Evolutionary conservation across 2,888 invertebrate species (phyloP).

Genomic region (Ypsolopha sequella): DNA sequence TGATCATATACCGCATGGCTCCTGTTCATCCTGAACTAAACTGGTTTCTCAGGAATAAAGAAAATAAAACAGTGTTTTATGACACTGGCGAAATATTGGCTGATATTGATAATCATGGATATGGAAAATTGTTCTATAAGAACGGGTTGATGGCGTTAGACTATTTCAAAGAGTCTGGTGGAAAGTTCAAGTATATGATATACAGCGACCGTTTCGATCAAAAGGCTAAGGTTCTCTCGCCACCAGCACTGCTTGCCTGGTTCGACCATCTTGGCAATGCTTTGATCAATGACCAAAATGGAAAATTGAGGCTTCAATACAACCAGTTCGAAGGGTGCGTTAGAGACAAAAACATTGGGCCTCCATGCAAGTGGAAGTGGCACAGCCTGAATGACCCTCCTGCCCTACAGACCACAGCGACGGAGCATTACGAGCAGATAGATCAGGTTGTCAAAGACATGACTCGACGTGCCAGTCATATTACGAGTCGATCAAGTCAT

Average conservation of each 20-base stretch:
- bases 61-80: conserved; percentile 19
- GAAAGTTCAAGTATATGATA: background rate
- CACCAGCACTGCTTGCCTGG: conserved; percentile 19
- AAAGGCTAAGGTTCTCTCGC: conserved; percentile 15
- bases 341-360: conserved; percentile 27
- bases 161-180: background rate
- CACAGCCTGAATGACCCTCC: conserved; percentile 41
- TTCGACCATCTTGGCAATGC: conserved; percentile 40
- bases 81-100: conserved; percentile 30
- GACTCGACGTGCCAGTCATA: too few species aligned
- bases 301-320: conserved; percentile 37
- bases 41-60: conserved; percentile 32
- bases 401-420: conserved; percentile 9
- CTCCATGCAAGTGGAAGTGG: conserved; percentile 38
- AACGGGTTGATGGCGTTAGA: conserved; percentile 31
- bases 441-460: too few species aligned
- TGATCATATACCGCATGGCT: conserved; percentile 39
- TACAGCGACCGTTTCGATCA: conserved; percentile 19
- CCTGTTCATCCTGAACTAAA: conserved; percentile 21
- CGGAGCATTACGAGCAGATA: too few species aligned
- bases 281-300: conserved; percentile 29
- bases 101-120: conserved; percentile 18
- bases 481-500: too few species aligned
- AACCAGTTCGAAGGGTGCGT: conserved; percentile 38
- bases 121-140: conserved; percentile 34